phyloP scores from a whole-genome alignment of 2,113 vertebrate genomes.

The Morone saxatilis region DNA sequence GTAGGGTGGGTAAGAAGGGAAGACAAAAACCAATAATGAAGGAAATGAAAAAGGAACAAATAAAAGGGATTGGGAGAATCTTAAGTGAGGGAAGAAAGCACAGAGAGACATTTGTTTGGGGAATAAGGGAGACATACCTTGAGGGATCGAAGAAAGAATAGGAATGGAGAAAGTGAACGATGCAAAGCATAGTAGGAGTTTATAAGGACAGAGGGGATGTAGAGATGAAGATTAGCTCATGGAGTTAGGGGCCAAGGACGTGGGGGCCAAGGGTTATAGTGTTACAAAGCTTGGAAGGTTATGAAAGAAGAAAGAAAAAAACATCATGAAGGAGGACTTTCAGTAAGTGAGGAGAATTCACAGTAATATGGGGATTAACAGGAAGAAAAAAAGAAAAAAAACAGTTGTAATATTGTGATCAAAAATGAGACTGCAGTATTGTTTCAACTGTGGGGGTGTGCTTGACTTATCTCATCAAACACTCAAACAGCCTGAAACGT shows the following conservation, averaged over 20 bases:
- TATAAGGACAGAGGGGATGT: constrained; percentile 6
- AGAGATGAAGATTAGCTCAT: constrained; percentile 49
- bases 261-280: constrained; percentile 32
- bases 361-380: constrained; percentile 20
- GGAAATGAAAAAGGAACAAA: constrained; percentile 18
- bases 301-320: constrained; percentile 18
- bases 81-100: constrained; percentile 27
- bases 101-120: constrained; percentile 47
- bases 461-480: constrained; percentile 54
- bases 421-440: constrained; percentile 34
- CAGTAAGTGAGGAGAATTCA: constrained; percentile 9
- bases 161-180: neutral
- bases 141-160: constrained; percentile 23
- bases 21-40: constrained; percentile 40
- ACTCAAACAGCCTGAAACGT: constrained; percentile 46
- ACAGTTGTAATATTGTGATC: constrained; percentile 29
- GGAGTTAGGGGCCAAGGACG: constrained; percentile 38
- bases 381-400: neutral
- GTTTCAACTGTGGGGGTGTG: constrained; percentile 35
- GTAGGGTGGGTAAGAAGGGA: neutral
- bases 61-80: constrained; percentile 8
- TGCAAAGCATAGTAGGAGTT: constrained; percentile 21
- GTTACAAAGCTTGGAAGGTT: constrained; percentile 52
- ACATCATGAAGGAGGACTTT: constrained; percentile 28
- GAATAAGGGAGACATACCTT: constrained; percentile 33